phyloP scores from a whole-genome alignment of 2,888 invertebrate species.

The Strigamia crassipes region DNA sequence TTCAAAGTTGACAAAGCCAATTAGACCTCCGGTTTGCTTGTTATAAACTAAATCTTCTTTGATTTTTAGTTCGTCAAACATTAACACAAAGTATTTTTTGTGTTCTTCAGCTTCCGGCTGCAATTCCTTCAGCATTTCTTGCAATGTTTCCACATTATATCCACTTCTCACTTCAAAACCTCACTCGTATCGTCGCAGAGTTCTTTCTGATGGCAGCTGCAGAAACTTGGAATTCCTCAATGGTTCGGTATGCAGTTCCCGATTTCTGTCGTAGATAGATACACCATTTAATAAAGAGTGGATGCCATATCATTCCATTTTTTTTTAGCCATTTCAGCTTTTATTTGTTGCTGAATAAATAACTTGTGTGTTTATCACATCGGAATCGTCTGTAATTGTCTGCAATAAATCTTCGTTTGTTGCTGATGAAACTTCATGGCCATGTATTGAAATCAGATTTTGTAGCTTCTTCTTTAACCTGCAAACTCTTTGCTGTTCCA shows the following conservation, averaged over 20 bases:
- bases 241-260: neutral
- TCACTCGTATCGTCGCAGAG: neutral
- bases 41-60: conserved; percentile 19
- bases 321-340: too few species aligned
- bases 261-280: neutral
- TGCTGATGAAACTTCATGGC: too few species aligned
- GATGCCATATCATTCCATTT: neutral
- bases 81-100: neutral
- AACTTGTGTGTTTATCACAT: too few species aligned
- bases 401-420: too few species aligned
- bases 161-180: neutral
- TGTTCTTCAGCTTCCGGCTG: neutral
- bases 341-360: too few species aligned
- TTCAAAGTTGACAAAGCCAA: conserved; percentile 21
- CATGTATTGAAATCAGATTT: too few species aligned
- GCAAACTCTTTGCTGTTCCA: too few species aligned
- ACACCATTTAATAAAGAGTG: neutral
- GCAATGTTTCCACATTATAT: too few species aligned
- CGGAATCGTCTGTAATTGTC: too few species aligned
- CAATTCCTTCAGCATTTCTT: neutral
- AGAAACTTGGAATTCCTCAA: neutral
- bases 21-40: neutral
- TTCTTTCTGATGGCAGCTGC: neutral
- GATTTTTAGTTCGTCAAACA: conserved; percentile 8
- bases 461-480: too few species aligned